Base-by-base conservation (phyloP, 37 sponge, comb jelly and placozoan species). In the Beroe ovata region DNA sequence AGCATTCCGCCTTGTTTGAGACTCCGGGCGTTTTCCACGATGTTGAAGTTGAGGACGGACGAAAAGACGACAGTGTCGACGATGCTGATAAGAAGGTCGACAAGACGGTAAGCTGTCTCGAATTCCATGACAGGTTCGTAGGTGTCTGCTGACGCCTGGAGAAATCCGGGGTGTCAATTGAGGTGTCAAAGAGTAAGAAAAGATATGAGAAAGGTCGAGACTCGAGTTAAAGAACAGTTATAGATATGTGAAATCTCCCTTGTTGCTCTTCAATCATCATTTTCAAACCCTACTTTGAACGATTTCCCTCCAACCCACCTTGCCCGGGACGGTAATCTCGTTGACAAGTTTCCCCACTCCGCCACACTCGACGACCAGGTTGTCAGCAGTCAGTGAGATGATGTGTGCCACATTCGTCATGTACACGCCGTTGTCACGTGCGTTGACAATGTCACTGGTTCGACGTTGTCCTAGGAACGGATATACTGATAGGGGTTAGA, bases 1-100 rank as follows among this genome's bases (percentile, higher is more conserved):
- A 84, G 38, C 54, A 91, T 88, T 23, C 96, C 96, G 60, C 94
- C 94, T 6, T 88, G 40, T 39, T 91, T 92, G 92, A 95, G 92
- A 60, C 64, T 94, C 77, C 94, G 64, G 33, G 92, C 90, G 16
- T 88, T 60, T 60, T 95, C 96, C n/a, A 95, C 90, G 0, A 47
- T 28, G 25, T 89, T 69, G 11, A 91, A 88, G 41, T 90, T 92
- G 59, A 93, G 58, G 0, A 64, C 33, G 22, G 92, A 90, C 25
- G 64, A 88, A 32, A 94, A 34, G 0, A 95, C 92, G 40, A 95
- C 32, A 18, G 89, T 88, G 60, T 95, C 91, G 0, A 33, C 60
- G 6, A 95, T 88, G 29, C 89, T 72, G 64, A 94, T 28, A 41
- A 77, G 84, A 11, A 77, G 84, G 18, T 39, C 42, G 29, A 77